Conservation (phyloP, 2,888 invertebrate species). For the Eucriotettix oculatus region DNA sequence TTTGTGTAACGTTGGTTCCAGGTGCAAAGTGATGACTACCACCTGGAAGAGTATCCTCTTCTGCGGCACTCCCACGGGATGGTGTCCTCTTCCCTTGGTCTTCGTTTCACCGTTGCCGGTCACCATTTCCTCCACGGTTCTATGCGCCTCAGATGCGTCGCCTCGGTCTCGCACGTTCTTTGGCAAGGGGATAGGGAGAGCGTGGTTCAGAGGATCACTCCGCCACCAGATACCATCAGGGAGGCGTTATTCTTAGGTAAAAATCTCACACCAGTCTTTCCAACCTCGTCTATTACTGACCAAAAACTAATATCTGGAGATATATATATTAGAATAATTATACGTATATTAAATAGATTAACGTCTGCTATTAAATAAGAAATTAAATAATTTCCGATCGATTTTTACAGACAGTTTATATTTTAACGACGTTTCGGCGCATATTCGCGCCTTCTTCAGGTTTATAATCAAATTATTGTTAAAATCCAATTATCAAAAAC, state of each 20-base stretch:
- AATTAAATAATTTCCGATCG: too few species aligned
- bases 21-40: conserved; percentile 12
- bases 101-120: conserved; percentile 34
- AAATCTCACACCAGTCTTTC: too few species aligned
- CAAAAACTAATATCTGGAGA: too few species aligned
- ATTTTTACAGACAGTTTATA: too few species aligned
- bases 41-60: conserved; percentile 34
- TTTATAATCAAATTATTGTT: too few species aligned
- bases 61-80: conserved; percentile 38
- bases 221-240: conserved; percentile 35
- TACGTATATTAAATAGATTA: too few species aligned
- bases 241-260: conserved; percentile 44
- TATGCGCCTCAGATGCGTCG: conserved; percentile 43
- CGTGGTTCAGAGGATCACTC: conserved; percentile 35
- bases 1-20: neutral
- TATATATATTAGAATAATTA: too few species aligned
- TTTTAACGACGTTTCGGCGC: too few species aligned
- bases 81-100: conserved; percentile 37
- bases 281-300: too few species aligned
- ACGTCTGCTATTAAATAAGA: too few species aligned
- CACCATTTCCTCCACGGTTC: conserved; percentile 39
- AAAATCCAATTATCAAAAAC: too few species aligned
- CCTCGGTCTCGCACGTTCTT: conserved; percentile 39
- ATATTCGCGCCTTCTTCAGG: too few species aligned
- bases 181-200: conserved; percentile 42